Base-by-base conservation (phyloP, 2,113 vertebrate species). In the Phyllopteryx taeniolatus region DNA sequence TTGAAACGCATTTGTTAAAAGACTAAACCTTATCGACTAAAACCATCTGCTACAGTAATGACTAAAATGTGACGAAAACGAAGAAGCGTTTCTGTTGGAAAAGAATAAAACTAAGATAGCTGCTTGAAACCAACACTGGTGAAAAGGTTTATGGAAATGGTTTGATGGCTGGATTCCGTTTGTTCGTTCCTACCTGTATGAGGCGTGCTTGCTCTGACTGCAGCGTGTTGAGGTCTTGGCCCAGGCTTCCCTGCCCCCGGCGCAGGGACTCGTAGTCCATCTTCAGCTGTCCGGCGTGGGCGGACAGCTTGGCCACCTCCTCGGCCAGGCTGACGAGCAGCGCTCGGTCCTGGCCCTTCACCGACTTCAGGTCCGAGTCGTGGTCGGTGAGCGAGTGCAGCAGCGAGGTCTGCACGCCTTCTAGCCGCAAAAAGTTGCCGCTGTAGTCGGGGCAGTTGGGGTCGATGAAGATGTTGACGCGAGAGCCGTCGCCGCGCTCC, bases 381-480 rank as follows among this genome's bases (percentile, higher is more conserved):
- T 93, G 95, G 84, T 95, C 93, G 0, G 92, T 93, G 72, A 99
- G 66, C 0, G 94, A 93, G 8, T 89, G 93, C 62, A 99, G 94
- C 87, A 98, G 88, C 0, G 96, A 96, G 0, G 90, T 94, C 90
- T 98, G 98, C 79, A 95, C 92, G 0, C 94, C 95, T 80, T 98
- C 97, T 88, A 99, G 79, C 14, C 94, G 95, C 63, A 95, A 78
- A 22, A 98, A 93, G 86, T 95, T 89, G 39, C 93, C 92, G 0
- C 93, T 88, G 0, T 94, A 93, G 65, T 96, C 96, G 0, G 96
- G 97, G 86, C 98, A 99, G 89, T 98, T 98, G n/a, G 97, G 98
- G 87, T 98, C 98, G 0, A 99, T 96, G 91, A 97, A 96, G 90
- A 98, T 97, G 92, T 95, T 99, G 90, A 98, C 95, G 75, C 92